Percentiles rank a stretch among this genome's conserved stretches.
phyloP scores from a whole-genome alignment of 2,888 invertebrate species.

The Heliconius erato region DNA sequence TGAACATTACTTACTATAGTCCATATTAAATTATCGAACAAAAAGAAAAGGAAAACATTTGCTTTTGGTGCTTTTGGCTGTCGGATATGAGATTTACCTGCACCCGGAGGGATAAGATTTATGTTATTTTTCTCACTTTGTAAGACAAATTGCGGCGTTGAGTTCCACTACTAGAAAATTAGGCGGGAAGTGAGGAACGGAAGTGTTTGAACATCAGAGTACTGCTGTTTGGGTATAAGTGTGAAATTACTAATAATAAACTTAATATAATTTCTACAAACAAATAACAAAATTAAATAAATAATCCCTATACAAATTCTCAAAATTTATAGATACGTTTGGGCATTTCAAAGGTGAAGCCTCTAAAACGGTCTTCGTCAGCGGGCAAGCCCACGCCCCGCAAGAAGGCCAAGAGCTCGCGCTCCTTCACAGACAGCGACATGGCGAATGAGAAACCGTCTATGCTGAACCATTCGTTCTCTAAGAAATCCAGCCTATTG shows the following conservation, averaged over 20 bases:
- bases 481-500: slow-evolving; percentile 85
- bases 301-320: slow-evolving; percentile 49
- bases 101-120: neutral
- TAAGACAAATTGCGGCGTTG: neutral
- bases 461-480: slow-evolving; percentile 85
- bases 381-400: slow-evolving; percentile 75
- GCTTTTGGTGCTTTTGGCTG: no score
- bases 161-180: neutral
- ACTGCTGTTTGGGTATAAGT: neutral
- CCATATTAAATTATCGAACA: neutral
- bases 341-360: slow-evolving; percentile 82
- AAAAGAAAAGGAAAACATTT: neutral
- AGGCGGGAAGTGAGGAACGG: neutral
- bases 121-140: neutral
- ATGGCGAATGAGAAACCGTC: slow-evolving; percentile 84
- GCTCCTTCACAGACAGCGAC: slow-evolving; percentile 77
- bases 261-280: no score
- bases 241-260: neutral
- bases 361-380: slow-evolving; percentile 79
- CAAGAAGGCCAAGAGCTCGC: slow-evolving; percentile 81
- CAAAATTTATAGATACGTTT: slow-evolving; percentile 82
- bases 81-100: neutral
- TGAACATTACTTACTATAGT: neutral
- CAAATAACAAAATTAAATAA: neutral
- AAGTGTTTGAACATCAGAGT: neutral